phyloP scores from a whole-genome alignment of 2,888 invertebrate species.

The Rhopalosiphum nymphaeae region DNA sequence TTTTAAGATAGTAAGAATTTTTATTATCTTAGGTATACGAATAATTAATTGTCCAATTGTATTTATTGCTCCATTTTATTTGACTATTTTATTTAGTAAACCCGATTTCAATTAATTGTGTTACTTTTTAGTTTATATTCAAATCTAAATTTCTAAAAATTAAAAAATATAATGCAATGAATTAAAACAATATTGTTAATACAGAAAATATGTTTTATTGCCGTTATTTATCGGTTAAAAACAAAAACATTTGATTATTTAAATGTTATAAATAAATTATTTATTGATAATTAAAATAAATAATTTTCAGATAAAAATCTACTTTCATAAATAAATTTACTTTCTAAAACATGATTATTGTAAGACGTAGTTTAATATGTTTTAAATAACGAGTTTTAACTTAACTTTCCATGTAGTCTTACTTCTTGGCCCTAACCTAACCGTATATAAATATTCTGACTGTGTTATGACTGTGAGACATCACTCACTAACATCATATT shows the following conservation, averaged over 20 bases:
- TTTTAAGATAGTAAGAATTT: neutral
- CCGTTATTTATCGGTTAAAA: neutral
- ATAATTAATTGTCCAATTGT: neutral
- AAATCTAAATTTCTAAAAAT: neutral
- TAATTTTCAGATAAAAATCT: neutral
- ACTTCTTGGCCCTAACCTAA: neutral
- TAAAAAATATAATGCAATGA: neutral
- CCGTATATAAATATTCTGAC: neutral
- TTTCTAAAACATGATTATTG: neutral
- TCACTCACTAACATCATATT: too few relatives aligned
- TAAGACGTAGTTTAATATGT: neutral
- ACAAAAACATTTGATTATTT: neutral
- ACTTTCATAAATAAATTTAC: conserved; percentile 15
- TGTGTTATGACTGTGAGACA: neutral
- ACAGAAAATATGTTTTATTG: neutral
- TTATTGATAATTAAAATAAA: neutral
- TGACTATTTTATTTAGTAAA: neutral
- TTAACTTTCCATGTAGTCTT: neutral
- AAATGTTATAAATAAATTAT: neutral
- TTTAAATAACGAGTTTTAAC: neutral
- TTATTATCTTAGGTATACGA: neutral
- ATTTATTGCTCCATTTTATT: neutral
- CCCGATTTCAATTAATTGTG: neutral
- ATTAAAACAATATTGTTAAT: neutral
- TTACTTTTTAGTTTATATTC: neutral